A percentile compares a stretch with the other conserved stretches of the same genome.
These are phyloP conservation scores for Plebejus anna DNA, from an alignment of 2,888 invertebrate species.

Conservation along the genomic window DNA sequence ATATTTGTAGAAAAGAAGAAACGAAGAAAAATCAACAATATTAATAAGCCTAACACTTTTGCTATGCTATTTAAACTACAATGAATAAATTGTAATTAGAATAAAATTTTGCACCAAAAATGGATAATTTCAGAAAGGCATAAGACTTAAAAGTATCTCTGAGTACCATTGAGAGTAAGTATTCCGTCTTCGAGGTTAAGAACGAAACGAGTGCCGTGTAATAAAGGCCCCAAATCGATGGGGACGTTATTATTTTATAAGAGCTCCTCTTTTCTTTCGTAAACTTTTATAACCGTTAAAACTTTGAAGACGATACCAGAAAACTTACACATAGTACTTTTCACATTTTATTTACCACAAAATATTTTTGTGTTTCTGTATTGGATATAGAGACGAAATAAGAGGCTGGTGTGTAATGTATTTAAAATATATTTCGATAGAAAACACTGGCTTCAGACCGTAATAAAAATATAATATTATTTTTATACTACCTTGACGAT, in stretches of 20 bases:
- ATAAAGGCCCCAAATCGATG: slow-evolving; percentile 20
- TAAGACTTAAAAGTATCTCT: slow-evolving; percentile 26
- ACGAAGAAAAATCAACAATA: too few species aligned
- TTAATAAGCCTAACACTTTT: too few species aligned
- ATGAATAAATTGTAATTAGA: background rate
- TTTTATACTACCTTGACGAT: background rate
- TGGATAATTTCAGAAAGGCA: slow-evolving; percentile 3
- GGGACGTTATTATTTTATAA: slow-evolving; percentile 15
- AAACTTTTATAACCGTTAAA: slow-evolving; percentile 21
- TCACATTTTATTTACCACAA: background rate
- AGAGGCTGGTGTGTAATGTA: background rate
- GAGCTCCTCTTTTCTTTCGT: background rate
- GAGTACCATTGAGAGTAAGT: slow-evolving; percentile 27
- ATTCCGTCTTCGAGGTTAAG: slow-evolving; percentile 17
- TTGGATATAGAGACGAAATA: background rate
- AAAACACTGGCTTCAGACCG: background rate
- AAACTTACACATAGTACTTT: slow-evolving; percentile 16
- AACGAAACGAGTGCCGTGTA: background rate
- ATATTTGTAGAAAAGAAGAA: too few species aligned
- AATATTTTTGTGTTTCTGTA: background rate
- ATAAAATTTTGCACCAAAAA: background rate
- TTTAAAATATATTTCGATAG: background rate
- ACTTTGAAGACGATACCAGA: slow-evolving; percentile 11
- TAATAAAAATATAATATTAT: background rate
- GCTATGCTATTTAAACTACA: background rate